A percentile compares a stretch with the other conserved stretches of the same genome.
Conservation (phyloP, 2,888 invertebrate genomes). For the Cheilosia impressa region DNA sequence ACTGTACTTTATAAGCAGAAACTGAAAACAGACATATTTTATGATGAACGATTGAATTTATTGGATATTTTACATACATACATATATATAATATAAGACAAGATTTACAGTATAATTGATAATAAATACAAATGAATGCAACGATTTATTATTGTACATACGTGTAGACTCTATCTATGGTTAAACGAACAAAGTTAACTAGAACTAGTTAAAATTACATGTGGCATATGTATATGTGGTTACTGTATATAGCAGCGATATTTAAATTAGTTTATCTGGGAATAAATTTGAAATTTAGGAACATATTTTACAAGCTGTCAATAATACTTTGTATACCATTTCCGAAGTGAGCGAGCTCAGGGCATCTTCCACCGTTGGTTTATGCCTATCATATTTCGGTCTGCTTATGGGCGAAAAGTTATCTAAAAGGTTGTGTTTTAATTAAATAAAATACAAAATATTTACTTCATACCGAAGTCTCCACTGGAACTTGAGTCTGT, state of each 20-base stretch:
- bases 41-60: slow-evolving; percentile 69
- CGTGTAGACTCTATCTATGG: slow-evolving; percentile 68
- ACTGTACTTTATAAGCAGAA: too few relatives aligned
- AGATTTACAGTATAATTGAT: slow-evolving; percentile 73
- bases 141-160: slow-evolving; percentile 73
- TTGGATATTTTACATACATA: slow-evolving; percentile 72
- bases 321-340: slow-evolving; percentile 87
- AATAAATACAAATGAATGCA: slow-evolving; percentile 73
- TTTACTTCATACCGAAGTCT: slow-evolving; percentile 86
- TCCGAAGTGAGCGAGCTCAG: slow-evolving; percentile 92
- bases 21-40: not conserved
- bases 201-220: slow-evolving; percentile 63
- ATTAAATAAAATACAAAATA: slow-evolving; percentile 52
- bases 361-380: slow-evolving; percentile 88
- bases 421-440: slow-evolving; percentile 78
- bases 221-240: slow-evolving; percentile 69
- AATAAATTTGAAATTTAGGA: not conserved
- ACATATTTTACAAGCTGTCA: not conserved
- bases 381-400: slow-evolving; percentile 83
- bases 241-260: slow-evolving; percentile 54
- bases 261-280: slow-evolving; percentile 58
- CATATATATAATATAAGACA: slow-evolving; percentile 66
- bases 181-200: slow-evolving; percentile 70
- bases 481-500: slow-evolving; percentile 98
- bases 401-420: slow-evolving; percentile 84